Evolutionary conservation across 2,888 invertebrate genomes (phyloP), one percentile per base, ranked within the genome.

Genomic region (Gerris lacustris): DNA sequence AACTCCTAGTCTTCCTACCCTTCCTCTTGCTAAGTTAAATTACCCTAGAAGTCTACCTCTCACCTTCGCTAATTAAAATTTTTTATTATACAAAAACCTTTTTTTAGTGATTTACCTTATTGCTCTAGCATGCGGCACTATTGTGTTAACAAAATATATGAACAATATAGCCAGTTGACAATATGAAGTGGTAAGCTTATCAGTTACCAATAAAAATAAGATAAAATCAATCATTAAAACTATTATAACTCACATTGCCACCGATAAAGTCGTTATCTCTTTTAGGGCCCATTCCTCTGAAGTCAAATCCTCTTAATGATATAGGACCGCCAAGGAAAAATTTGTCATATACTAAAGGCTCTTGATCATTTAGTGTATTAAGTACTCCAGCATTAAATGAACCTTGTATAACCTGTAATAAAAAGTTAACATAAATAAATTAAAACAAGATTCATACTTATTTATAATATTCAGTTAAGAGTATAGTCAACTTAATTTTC

Each of bases 271-370:
- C 87, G 70, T 89, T 89, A 74, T 94, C 92, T 45, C 85, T 81
- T 73, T 91, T 89, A 0, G 95, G 93, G 0, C 96, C 96, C 44
- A 91, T 88, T n/a, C 95, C 93, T 74, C 92, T 85, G 80, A 87
- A 86, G 71, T 87, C 86, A 81, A 97, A 98, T 15, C 97, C 98
- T 74, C 98, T 83, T 44, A 98, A 78, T 64, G 90, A 88, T 74
- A 92, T 82, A 1, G 97, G 94, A 0, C 98, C 97, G 5, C 98
- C 98, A 67, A 95, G 82, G 81, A 88, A 94, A 82, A 91, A 91
- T 76, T 87, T 84, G 80, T 94, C 93, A 45, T 86, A 83, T 73
- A 90, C 82, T 75, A 83, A 85, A 66, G 85, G 82, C 76, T 82
- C 81, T 79, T 85, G 86, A 78, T 83, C 84, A 73, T 84, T 83